Evolutionary conservation across 2,888 invertebrate species (phyloP).

Genomic region (Mythimna lalbum): DNA sequence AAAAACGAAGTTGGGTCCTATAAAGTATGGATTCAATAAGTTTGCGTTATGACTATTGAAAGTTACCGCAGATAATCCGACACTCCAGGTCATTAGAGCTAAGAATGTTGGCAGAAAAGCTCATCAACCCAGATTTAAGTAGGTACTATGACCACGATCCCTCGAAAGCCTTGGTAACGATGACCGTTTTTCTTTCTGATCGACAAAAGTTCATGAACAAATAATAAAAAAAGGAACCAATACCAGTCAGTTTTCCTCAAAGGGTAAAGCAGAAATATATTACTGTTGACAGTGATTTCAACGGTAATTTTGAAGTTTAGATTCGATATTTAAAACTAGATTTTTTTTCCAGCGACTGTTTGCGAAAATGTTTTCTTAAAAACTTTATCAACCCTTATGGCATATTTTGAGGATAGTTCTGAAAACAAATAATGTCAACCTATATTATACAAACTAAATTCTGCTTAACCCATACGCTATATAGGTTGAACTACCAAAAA

Average conservation of each 20-base stretch:
- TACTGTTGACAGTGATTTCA: neutral
- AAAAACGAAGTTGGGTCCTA: neutral
- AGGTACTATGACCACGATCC: neutral
- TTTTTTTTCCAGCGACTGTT: no score
- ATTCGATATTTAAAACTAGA: no score
- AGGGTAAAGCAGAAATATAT: neutral
- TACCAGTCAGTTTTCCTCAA: neutral
- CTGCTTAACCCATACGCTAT: no score
- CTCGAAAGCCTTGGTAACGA: neutral
- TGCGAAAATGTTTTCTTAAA: no score
- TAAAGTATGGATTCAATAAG: constrained; percentile 16
- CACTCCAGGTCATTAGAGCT: neutral
- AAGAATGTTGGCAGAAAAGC: constrained; percentile 4
- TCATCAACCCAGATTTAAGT: neutral
- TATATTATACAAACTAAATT: no score
- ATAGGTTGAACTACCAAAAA: no score
- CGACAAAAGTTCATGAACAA: neutral
- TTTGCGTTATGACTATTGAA: constrained; percentile 8
- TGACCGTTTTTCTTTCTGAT: neutral
- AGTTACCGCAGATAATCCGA: constrained; percentile 16
- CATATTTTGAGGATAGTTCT: no score
- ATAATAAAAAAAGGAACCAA: neutral
- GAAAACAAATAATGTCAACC: no score
- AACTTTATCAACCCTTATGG: no score
- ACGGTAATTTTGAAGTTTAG: no score